Conservation (phyloP, 2,113 vertebrate species). For the Prinia subflava region DNA sequence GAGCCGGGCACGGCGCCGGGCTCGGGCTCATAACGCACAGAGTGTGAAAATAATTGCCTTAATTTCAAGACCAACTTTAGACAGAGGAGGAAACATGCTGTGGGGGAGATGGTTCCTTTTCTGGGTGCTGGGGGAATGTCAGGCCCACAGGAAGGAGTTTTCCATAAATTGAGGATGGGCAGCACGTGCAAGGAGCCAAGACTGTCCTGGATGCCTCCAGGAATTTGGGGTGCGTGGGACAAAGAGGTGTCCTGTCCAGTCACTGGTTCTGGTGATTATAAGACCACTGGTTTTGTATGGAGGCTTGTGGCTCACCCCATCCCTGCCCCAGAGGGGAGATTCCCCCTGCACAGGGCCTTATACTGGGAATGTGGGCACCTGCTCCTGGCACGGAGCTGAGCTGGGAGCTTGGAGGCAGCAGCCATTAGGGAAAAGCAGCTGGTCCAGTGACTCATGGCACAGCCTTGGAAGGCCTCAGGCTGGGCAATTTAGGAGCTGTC, state of each 20-base stretch:
- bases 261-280: rapidly evolving
- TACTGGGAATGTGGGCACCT: background rate
- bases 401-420: background rate
- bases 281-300: background rate
- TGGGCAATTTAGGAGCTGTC: background rate
- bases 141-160: background rate
- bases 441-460: background rate
- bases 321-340: background rate
- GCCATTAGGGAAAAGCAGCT: background rate
- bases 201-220: background rate
- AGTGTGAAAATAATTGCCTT: background rate
- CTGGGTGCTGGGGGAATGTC: background rate
- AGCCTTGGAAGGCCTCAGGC: background rate
- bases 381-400: rapidly evolving
- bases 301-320: background rate
- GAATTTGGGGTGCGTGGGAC: background rate
- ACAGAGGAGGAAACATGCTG: background rate
- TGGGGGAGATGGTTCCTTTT: rapidly evolving
- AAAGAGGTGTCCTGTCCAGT: rapidly evolving
- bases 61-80: background rate
- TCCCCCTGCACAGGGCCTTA: rapidly evolving
- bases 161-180: background rate
- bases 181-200: rapidly evolving
- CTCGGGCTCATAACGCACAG: background rate
- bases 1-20: background rate